Evolutionary conservation across 2,113 vertebrate species (phyloP), one percentile per base, ranked within the genome.

Genomic region (Tyrannus savana): DNA sequence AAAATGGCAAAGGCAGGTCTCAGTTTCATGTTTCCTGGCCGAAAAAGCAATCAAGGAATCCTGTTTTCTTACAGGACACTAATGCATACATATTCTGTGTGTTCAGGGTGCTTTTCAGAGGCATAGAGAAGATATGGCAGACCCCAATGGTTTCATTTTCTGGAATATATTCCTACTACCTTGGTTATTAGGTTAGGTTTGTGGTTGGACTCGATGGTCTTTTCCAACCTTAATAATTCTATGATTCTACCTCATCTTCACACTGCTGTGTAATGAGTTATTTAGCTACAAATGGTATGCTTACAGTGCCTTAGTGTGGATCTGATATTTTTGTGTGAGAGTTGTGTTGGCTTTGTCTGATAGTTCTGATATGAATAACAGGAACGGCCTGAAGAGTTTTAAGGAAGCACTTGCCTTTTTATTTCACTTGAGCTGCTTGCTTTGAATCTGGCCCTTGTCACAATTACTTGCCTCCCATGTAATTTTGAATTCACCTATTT

Each of bases 331-430:
- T 73, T 78, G 79, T 91, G 42, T 80, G 66, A 73, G 83, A 46
- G 66, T 47, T 71, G 66, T 49, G 71, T 96, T 93, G 96, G 81
- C 94, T 96, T 92, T 96, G 62, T 93, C 84, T 85, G 25, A n/a
- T 21, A 73, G 89, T 72, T 62, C 86, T 75, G 78, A 79, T 89
- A 66, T 77, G 89, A 94, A 66, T 89, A 80, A 71, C 63, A 84
- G 53, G 46, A 91, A 84, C 33, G 90, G 67, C 71, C 63, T 27
- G 42, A 72, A 73, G 83, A 94, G 46, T 87, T 89, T 79, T 58
- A 90, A 91, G 94, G 90, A 89, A 87, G 76, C 39, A 6, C n/a
- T 73, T 46, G 66, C 74, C 59, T 90, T 93, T 86, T 72, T 39
- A 72, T 87, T 91, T 84, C 39, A 52, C 52, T 78, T 25, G 33